Conservation (phyloP, 2,113 vertebrate species). For the Xiphias gladius region DNA sequence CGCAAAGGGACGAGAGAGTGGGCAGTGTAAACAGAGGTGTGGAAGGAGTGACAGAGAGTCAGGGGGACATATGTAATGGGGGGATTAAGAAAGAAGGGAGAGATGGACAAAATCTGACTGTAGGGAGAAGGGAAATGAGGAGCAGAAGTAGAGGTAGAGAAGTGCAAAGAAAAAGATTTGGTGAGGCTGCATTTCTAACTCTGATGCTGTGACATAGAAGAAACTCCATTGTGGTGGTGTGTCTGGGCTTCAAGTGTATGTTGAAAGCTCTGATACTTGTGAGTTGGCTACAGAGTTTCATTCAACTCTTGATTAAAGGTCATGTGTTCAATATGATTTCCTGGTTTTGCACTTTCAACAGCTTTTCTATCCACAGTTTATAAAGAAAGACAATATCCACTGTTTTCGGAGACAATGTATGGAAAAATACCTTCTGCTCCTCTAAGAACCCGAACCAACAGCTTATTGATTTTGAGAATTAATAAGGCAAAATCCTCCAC, state of each 20-base stretch:
- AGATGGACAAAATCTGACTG: neutral
- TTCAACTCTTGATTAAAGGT: neutral
- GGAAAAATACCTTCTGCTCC: too few species aligned
- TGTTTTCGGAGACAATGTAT: too few species aligned
- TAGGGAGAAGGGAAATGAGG: neutral
- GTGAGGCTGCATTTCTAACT: neutral
- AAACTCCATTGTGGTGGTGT: neutral
- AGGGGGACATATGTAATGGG: neutral
- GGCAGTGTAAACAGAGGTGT: conserved; percentile 57
- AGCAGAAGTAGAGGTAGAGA: neutral
- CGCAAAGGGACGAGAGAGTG: conserved; percentile 19
- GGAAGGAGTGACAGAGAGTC: conserved; percentile 21
- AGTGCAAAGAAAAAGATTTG: neutral
- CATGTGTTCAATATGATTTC: neutral
- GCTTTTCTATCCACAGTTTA: too few species aligned
- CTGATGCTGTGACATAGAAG: too few species aligned
- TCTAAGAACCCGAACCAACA: too few species aligned
- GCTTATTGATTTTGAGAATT: neutral
- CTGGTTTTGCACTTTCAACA: neutral
- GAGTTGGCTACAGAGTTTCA: neutral
- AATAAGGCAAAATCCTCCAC: neutral
- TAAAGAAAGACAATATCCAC: too few species aligned
- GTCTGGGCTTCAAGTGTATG: neutral
- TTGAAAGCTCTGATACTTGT: too few species aligned
- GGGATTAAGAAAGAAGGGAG: neutral